phyloP scores from a whole-genome alignment of 2,113 vertebrate species.

The Centropus unirufus region DNA sequence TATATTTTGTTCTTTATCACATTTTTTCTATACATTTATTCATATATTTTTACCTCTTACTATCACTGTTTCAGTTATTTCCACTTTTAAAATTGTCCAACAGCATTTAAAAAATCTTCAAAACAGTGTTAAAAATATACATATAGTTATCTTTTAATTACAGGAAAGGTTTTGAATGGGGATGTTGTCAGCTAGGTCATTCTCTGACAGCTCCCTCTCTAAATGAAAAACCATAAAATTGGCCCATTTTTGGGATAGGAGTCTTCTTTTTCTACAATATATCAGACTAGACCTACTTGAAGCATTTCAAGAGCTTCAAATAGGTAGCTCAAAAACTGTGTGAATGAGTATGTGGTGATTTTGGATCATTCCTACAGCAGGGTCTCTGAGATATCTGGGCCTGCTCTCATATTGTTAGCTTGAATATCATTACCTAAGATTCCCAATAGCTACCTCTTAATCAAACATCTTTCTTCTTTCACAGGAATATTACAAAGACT shows the following conservation, averaged over 20 bases:
- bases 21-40: background rate
- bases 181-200: background rate
- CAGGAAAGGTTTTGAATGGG: background rate
- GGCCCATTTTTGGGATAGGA: background rate
- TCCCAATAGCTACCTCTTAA: background rate
- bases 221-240: background rate
- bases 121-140: background rate
- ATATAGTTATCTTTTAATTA: background rate
- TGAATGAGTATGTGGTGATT: background rate
- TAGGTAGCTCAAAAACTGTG: fast-evolving
- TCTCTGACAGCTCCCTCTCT: background rate
- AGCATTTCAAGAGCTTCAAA: background rate
- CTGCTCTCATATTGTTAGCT: background rate
- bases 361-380: background rate
- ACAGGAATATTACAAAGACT: background rate
- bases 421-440: background rate
- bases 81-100: background rate
- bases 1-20: background rate
- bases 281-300: background rate
- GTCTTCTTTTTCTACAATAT: background rate
- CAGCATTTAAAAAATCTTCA: background rate
- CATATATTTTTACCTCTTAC: background rate
- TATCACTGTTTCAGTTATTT: background rate
- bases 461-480: background rate
- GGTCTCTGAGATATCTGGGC: background rate